Base-by-base conservation (phyloP, 1,140 invertebrate species). In the Dendroctonus ponderosae region DNA sequence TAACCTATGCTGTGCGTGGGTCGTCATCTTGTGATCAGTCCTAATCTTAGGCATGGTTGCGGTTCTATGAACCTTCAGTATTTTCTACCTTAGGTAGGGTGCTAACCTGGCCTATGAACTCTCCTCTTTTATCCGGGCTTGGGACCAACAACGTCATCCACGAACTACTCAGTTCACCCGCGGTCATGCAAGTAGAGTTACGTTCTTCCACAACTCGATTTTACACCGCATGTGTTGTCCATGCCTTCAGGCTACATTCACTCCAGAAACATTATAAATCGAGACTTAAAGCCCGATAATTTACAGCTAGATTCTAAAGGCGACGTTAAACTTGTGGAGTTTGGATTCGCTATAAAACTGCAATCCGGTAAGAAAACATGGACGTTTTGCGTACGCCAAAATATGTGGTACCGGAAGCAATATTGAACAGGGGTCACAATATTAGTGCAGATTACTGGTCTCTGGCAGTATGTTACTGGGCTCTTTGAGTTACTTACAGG, bases 391-490 rank as follows among this genome's bases (percentile, higher is more conserved):
- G 90, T 3, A 93, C 93, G 0, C 92, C 93, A 0, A 96, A 98
- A 80, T 99, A 99, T 78, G 96, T 98, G 1, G 95, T 96, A 5
- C 97, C 97, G 0, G 97, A 99, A 85, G 95, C 98, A 44, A 97
- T 98, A 73, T 83, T 98, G 42, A 98, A 98, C 80, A 89, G 93
- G 77, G 97, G 78, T 53, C 97, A 99, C 79, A 97, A 99, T 76
- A 94, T 96, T 65, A 94, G 95, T 70, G 97, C 96, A 0, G 97
- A 99, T 80, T 98, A 97, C 79, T 99, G 97, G 97, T 97, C 96
- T n/a, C n/a, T n/a, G n/a, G n/a, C n/a, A n/a, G n/a, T n/a, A n/a
- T n/a, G n/a, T n/a, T n/a, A n/a, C n/a, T n/a, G n/a, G n/a, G n/a
- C n/a, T 0, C 84, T 99, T 91, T 77, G 95, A 97, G 81, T 81